Base-by-base conservation (phyloP, 2,888 invertebrate species). In the Andrena haemorrhoa region DNA sequence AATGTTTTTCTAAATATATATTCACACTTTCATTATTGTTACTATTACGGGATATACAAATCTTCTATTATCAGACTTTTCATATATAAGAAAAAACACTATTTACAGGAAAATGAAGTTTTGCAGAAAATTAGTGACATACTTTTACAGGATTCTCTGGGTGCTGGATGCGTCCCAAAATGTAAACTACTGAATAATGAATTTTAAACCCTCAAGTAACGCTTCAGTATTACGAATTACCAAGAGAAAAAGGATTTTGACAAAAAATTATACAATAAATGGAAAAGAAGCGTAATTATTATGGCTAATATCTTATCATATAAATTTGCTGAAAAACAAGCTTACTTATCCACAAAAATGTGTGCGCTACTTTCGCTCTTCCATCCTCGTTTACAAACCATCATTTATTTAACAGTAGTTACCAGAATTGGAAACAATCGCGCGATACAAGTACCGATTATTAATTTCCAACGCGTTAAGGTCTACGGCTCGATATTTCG, bases 401-500 rank as follows among this genome's bases (percentile, higher is more conserved):
- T 51, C 0, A n/a, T 16, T 16, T 20, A 47, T 1, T 10, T 61
- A 31, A n/a, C 31, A 2, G 10, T 29, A 65, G 8, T 7, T 6
- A 47, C 12, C 12, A 33, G 20, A 58, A 74, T 16, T 29, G 20
- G 29, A 16, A 33, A 2, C 1, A 35, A 49, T 7, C 33, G n/a
- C 12, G 7, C 6, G 58, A 10, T 47, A 29, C 8, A 47, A 49
- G 29, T 64, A 29, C 49, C 58, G 12, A 47, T 31, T 29, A 60
- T 26, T 26, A 31, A 51, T 53, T 56, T 31, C 20, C n/a, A 56
- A 10, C 74, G 23, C 2, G 61, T 68, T 68, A 53, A 74, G 56
- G 26, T 47, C 16, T 56, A 20, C 56, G n/a, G 35, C 41, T 47
- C 35, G 53, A 56, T 58, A 63, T 72, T 53, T 66, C 72, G 33